Conservation (phyloP, 2,888 invertebrate species). For the Drosophila mimetica region DNA sequence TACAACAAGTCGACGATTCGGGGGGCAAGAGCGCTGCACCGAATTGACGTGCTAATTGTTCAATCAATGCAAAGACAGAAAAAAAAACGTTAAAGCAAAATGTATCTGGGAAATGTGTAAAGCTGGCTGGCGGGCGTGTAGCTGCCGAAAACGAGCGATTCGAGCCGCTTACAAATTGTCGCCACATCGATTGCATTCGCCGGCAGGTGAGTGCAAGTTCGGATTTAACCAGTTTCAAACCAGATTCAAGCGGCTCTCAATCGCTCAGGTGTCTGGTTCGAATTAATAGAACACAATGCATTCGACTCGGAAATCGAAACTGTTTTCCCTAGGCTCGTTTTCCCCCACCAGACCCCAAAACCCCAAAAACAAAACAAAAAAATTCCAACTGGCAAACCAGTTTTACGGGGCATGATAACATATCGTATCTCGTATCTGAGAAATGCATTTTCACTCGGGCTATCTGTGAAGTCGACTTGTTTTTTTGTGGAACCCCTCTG, state of each 20-base stretch:
- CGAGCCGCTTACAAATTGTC: slow-evolving; percentile 62
- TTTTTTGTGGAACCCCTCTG: slow-evolving; percentile 12
- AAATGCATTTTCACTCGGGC: slow-evolving; percentile 33
- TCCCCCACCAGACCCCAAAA: slow-evolving; percentile 10
- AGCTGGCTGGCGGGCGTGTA: slow-evolving; percentile 48
- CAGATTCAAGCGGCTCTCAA: slow-evolving; percentile 21
- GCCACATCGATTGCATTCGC: slow-evolving; percentile 53
- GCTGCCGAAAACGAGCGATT: slow-evolving; percentile 56
- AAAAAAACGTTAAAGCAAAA: slow-evolving; percentile 55
- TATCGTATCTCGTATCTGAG: slow-evolving; percentile 9
- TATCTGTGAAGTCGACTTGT: slow-evolving; percentile 13
- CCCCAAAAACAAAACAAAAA: neutral
- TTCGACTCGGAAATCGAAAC: slow-evolving; percentile 25
- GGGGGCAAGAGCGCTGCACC: slow-evolving; percentile 24
- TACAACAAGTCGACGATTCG: slow-evolving; percentile 61
- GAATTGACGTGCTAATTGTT: slow-evolving; percentile 74
- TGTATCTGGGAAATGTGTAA: slow-evolving; percentile 53
- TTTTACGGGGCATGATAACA: slow-evolving; percentile 27
- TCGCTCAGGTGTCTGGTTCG: slow-evolving; percentile 12
- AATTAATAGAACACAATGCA: slow-evolving; percentile 14
- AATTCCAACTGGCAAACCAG: slow-evolving; percentile 24
- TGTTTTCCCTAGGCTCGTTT: slow-evolving; percentile 9
- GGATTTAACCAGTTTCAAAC: slow-evolving; percentile 55
- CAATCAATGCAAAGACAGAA: slow-evolving; percentile 73
- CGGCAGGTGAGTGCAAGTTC: slow-evolving; percentile 48